Percentiles rank a stretch among this genome's conserved stretches.
Conservation (phyloP, 2,888 invertebrate species). For the Lithophane socia region DNA sequence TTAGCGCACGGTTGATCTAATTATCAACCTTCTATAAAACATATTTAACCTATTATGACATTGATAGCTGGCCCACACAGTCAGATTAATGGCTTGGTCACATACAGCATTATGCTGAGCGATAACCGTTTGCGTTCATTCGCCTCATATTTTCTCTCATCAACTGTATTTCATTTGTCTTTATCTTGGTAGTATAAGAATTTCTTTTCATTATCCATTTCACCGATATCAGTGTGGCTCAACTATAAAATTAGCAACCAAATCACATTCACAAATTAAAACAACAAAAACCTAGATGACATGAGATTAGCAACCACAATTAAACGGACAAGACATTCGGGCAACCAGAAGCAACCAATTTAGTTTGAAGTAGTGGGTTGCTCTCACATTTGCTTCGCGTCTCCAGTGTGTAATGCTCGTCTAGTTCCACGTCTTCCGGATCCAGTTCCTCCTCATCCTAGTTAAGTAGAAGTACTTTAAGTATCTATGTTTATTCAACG, state of each 20-base stretch:
- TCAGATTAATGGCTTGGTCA: background rate
- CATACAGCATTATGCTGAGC: background rate
- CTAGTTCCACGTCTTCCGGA: constrained; percentile 96
- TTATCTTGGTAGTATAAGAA: background rate
- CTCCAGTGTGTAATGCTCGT: constrained; percentile 96
- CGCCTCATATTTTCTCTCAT: too few species aligned
- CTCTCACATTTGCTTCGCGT: constrained; percentile 97
- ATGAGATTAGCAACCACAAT: constrained; percentile 49
- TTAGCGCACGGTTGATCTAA: background rate
- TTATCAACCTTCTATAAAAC: background rate
- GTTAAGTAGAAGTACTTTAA: constrained; percentile 9
- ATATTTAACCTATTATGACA: background rate
- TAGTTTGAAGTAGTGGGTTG: constrained; percentile 15
- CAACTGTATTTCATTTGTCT: too few species aligned
- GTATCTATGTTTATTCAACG: background rate
- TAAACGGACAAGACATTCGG: constrained; percentile 29
- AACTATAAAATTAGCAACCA: constrained; percentile 23
- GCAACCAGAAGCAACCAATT: constrained; percentile 51
- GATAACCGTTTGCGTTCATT: too few species aligned
- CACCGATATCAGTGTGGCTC: background rate
- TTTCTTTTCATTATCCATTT: background rate
- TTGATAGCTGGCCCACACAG: background rate
- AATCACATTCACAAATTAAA: constrained; percentile 27
- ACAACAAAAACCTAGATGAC: constrained; percentile 29
- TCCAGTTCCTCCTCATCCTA: constrained; percentile 96